phyloP scores from a whole-genome alignment of 2,797 vertebrate genomes.

The Ctenochaetus hawaiiensis region DNA sequence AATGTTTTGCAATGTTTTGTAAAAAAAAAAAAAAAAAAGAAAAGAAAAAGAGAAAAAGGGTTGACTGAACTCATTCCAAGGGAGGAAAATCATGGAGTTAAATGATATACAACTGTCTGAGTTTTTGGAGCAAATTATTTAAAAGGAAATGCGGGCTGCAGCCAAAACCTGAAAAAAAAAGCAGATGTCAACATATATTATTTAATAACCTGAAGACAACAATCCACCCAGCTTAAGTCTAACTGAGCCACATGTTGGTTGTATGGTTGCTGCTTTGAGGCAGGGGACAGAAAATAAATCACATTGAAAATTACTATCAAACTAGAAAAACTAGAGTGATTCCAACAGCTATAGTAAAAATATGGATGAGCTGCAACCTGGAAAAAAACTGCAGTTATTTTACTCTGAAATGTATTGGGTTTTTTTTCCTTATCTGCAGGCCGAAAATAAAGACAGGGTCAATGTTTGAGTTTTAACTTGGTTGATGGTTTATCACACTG shows the following conservation, averaged over 20 bases:
- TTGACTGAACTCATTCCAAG: not conserved
- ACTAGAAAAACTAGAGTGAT: too few species aligned
- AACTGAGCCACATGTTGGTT: constrained; percentile 18
- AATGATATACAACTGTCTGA: constrained; percentile 8
- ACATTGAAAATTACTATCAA: too few species aligned
- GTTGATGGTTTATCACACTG: too few species aligned
- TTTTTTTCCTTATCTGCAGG: not conserved
- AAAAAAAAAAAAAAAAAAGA: not conserved
- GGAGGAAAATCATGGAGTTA: not conserved
- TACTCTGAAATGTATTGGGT: not conserved
- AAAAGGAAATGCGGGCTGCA: constrained; percentile 1
- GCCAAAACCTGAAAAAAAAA: constrained; percentile 11
- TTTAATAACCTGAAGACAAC: constrained; percentile 6
- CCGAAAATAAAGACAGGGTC: too few species aligned
- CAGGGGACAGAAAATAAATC: not conserved
- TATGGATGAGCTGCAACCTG: not conserved
- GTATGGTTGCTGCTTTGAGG: not conserved
- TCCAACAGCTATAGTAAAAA: too few species aligned
- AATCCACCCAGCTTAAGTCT: not conserved
- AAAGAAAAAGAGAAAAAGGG: too few species aligned
- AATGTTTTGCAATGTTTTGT: constrained; percentile 33
- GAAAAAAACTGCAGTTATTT: not conserved
- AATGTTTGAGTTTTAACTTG: too few species aligned
- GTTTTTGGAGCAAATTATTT: constrained; percentile 2
- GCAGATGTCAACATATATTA: not conserved